phyloP scores from a whole-genome alignment of 2,113 vertebrate genomes.

The Hydrolagus affinis region DNA sequence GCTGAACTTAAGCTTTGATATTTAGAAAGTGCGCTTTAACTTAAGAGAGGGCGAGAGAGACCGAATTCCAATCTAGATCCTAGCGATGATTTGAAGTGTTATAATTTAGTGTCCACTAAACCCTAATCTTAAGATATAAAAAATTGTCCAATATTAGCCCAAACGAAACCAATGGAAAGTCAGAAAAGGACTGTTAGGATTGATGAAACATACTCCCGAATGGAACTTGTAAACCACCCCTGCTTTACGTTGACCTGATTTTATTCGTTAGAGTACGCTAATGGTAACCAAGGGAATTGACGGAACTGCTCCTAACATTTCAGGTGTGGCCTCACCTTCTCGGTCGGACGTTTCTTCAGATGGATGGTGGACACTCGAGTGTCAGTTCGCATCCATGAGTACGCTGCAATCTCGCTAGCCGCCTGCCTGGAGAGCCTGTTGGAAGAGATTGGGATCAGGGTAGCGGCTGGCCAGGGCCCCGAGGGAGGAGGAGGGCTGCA shows the following conservation, averaged over 20 bases:
- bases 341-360: constrained; percentile 89
- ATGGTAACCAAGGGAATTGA: background rate
- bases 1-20: no score
- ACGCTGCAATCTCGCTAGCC: constrained; percentile 81
- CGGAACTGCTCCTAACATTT: background rate
- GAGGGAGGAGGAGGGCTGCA: constrained; percentile 48
- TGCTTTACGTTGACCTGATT: background rate
- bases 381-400: constrained; percentile 87
- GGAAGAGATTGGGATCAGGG: constrained; percentile 76
- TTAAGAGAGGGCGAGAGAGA: no score
- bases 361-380: constrained; percentile 98
- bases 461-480: constrained; percentile 69
- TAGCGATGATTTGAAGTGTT: background rate
- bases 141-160: background rate
- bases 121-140: background rate
- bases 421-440: constrained; percentile 86
- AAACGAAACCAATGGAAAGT: background rate
- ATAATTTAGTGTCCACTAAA: no score
- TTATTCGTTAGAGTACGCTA: no score
- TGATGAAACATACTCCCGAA: background rate
- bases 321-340: constrained; percentile 76
- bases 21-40: no score
- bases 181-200: background rate
- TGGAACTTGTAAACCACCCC: background rate
- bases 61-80: no score